Percentiles rank a stretch among this genome's conserved stretches.
phyloP scores from a whole-genome alignment of 1,140 invertebrate genomes.

The Bactericera cockerelli region DNA sequence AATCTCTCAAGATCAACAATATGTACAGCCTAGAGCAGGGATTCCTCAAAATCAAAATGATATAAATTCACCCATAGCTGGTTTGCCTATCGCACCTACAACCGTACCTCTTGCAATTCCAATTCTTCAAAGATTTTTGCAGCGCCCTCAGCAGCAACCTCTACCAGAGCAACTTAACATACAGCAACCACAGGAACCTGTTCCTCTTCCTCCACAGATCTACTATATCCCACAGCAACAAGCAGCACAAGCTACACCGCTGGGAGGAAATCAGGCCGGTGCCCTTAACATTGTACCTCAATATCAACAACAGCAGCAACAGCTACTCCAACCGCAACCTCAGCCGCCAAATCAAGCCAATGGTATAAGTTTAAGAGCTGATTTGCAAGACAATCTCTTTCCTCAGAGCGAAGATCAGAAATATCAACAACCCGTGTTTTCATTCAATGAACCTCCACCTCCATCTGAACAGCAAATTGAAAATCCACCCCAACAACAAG shows the following conservation, averaged over 20 bases:
- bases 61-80: no score
- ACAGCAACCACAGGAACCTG: not conserved
- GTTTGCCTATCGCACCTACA: no score
- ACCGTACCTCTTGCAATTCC: not conserved
- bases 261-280: not conserved
- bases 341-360: not conserved
- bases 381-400: not conserved
- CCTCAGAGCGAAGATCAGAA: not conserved
- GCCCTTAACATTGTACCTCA: not conserved
- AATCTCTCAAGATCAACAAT: no score
- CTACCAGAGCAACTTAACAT: constrained; percentile 1
- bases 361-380: constrained; percentile 3
- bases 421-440: constrained; percentile 3
- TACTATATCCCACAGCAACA: not conserved
- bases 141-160: not conserved
- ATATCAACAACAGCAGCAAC: no score
- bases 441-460: constrained; percentile 5
- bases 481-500: not conserved
- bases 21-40: no score
- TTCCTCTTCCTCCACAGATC: not conserved
- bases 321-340: not conserved
- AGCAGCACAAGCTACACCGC: not conserved
- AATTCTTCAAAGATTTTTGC: not conserved
- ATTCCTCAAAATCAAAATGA: no score
- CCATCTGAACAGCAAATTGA: not conserved